These are phyloP conservation scores for Notolabrus celidotus DNA, from an alignment of 2,797 vertebrate species.

Conservation along the genomic window DNA sequence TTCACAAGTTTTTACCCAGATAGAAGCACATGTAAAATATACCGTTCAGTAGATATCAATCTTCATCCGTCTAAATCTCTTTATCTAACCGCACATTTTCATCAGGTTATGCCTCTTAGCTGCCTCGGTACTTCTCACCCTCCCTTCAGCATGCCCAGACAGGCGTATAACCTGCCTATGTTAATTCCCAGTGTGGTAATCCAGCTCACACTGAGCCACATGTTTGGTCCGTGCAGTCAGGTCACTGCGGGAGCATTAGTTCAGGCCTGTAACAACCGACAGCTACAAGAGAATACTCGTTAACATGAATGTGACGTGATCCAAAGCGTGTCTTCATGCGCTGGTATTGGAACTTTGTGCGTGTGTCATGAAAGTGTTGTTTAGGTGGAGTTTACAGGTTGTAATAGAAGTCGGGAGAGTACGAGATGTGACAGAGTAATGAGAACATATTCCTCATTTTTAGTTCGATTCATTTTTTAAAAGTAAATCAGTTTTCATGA, in stretches of 20 bases:
- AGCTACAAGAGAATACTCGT: neutral
- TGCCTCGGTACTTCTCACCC: conserved; percentile 49
- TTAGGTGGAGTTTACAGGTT: neutral
- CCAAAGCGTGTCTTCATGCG: neutral
- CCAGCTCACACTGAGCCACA: conserved; percentile 52
- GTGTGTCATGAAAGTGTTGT: neutral
- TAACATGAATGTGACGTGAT: conserved; percentile 3
- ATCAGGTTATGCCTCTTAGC: conserved; percentile 17
- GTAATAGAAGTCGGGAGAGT: neutral
- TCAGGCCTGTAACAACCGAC: conserved; percentile 14
- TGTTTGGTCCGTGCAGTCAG: conserved; percentile 54
- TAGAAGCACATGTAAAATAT: neutral
- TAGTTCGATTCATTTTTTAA: neutral
- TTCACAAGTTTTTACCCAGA: neutral
- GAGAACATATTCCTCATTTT: neutral
- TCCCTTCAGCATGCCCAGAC: conserved; percentile 50
- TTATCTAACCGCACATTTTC: conserved; percentile 17
- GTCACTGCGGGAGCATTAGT: conserved; percentile 38
- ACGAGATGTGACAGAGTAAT: neutral
- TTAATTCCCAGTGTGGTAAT: conserved; percentile 70
- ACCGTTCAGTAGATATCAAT: neutral
- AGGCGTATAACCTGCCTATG: conserved; percentile 49
- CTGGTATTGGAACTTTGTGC: neutral
- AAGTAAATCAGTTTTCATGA: too few species aligned
- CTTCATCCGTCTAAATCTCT: neutral